Conservation (phyloP, 2,888 invertebrate genomes). For the Acleris holmiana region DNA sequence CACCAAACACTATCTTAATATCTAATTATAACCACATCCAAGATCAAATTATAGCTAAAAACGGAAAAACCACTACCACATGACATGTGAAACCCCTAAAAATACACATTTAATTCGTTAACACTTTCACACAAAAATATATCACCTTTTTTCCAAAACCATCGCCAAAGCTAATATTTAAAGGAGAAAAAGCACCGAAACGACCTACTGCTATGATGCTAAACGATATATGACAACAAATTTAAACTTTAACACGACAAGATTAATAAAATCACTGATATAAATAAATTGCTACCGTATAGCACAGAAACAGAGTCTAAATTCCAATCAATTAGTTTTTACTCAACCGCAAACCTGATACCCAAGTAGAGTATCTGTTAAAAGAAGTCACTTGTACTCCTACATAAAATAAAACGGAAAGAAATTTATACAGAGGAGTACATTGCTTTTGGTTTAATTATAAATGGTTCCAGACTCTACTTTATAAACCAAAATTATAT, state of each 20-base stretch:
- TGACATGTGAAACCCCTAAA: neutral
- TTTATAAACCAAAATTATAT: too few relatives aligned
- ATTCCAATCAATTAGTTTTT: slow-evolving; percentile 5
- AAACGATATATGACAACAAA: slow-evolving; percentile 27
- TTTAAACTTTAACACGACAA: slow-evolving; percentile 14
- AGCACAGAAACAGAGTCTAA: slow-evolving; percentile 4
- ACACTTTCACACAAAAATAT: neutral
- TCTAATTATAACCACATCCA: too few relatives aligned
- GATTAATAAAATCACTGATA: neutral
- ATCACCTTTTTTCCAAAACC: slow-evolving; percentile 21
- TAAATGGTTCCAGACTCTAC: too few relatives aligned
- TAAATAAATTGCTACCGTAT: neutral
- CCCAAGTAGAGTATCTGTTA: slow-evolving; percentile 5
- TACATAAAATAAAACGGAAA: neutral
- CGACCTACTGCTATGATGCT: slow-evolving; percentile 14
- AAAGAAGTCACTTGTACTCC: slow-evolving; percentile 15
- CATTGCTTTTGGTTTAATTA: neutral
- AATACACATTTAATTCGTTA: neutral
- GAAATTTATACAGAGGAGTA: neutral
- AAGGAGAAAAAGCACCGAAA: slow-evolving; percentile 4
- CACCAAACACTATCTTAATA: too few relatives aligned
- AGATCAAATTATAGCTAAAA: too few relatives aligned
- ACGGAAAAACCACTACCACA: too few relatives aligned
- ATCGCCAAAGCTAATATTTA: slow-evolving; percentile 11
- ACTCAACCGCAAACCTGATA: slow-evolving; percentile 1